These are phyloP conservation scores for Pachymerium ferrugineum DNA, from an alignment of 2,888 invertebrate genomes.

Conservation along the genomic window DNA sequence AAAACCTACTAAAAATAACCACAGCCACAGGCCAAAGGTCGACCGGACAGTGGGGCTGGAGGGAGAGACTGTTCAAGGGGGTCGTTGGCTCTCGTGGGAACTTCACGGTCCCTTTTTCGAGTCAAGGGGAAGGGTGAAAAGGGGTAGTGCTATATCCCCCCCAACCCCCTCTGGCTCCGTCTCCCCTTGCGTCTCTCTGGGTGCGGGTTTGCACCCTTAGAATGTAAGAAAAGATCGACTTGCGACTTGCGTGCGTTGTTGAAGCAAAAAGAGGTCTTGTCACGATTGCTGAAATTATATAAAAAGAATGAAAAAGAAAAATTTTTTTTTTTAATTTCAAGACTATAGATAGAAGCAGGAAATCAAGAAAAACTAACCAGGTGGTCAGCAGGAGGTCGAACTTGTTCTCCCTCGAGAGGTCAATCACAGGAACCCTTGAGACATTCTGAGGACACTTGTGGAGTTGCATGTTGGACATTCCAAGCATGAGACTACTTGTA, in stretches of 20 bases:
- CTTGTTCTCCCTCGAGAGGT: background rate
- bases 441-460: background rate
- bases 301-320: background rate
- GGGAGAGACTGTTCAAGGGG: background rate
- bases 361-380: background rate
- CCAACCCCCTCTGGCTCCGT: background rate
- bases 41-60: background rate
- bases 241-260: background rate
- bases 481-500: too few species aligned
- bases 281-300: background rate
- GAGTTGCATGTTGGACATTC: background rate
- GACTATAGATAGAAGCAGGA: background rate
- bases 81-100: slow-evolving; percentile 2
- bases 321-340: background rate
- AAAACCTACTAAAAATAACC: background rate
- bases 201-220: background rate
- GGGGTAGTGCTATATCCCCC: background rate
- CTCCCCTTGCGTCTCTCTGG: background rate
- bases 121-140: background rate
- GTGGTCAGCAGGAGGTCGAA: too few species aligned
- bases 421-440: background rate
- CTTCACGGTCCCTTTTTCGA: background rate
- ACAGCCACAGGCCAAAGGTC: background rate
- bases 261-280: background rate
- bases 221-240: background rate